Base-by-base conservation (phyloP, 53 echinoderm and acorn worm genomes). In the Echinometra lucunter region DNA sequence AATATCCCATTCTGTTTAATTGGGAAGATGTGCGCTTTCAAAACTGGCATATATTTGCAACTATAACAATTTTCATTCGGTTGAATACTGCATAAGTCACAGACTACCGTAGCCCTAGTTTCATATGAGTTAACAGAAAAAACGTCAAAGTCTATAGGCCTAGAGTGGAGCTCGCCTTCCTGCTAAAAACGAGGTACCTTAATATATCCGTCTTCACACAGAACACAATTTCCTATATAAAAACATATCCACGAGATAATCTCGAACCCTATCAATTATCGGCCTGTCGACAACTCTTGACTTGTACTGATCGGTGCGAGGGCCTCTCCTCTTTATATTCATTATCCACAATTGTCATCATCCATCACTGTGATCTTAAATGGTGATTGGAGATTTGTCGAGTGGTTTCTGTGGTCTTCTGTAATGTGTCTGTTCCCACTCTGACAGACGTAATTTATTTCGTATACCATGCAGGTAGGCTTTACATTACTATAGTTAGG, bases 311-410 rank as follows among this genome's bases (percentile, higher is more conserved):
- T 49, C 27, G 27, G 2, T 45, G 23, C 23, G 25, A 81, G 44
- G 44, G 44, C 28, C 44, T n/a, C n/a, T n/a, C n/a, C 5, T 72
- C 23, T 42, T 42, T 34, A 42, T 16, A 6, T 44, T 16, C 19
- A 44, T 81, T 42, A 44, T 17, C 9, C 85, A 49, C n/a, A 85
- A 11, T 27, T 28, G 30, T 30, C 85, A 49, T 47, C 49, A 83
- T 83, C 83, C 40, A 49, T 85, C 49, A 49, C 12, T 85, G 85
- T 25, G 47, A 49, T 85, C 85, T 85, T 9, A 45, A 47, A 85
- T 18, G 30, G 21, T 28, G 45, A 49, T 85, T 45, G 85, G 85
- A n/a, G 85, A 85, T 85, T 49, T 49, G 85, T 49, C 49, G 85
- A 45, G 47, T 83, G n/a, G 27, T 28, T 85, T 49, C 28, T 85